Evolutionary conservation across 2,888 invertebrate species (phyloP).

Genomic region (Sinohyriopsis cumingii): DNA sequence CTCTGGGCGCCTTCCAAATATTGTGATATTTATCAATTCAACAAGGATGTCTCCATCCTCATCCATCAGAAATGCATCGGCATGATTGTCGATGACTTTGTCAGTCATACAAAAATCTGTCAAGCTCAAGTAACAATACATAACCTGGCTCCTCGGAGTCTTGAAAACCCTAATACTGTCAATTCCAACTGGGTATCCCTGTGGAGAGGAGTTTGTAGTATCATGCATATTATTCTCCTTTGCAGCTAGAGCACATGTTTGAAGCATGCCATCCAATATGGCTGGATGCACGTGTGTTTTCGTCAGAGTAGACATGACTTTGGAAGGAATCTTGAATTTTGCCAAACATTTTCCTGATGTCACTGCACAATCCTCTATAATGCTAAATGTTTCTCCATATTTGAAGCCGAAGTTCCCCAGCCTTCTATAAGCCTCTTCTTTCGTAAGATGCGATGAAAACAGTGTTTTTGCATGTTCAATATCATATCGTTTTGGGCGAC

Average conservation of each 20-base stretch:
- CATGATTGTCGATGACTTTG: neutral
- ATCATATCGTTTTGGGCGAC: no score
- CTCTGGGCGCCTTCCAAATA: neutral
- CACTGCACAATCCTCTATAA: no score
- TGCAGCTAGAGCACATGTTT: neutral
- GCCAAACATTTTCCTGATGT: no score
- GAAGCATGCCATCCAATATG: constrained; percentile 10
- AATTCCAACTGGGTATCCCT: constrained; percentile 1
- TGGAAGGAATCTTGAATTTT: no score
- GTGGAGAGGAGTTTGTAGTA: neutral
- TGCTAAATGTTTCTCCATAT: no score
- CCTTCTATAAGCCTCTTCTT: no score
- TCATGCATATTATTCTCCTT: neutral
- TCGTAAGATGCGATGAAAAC: no score
- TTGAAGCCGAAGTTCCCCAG: no score
- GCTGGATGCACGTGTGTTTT: constrained; percentile 7
- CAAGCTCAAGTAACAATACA: neutral
- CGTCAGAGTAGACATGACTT: neutral
- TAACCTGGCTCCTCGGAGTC: neutral
- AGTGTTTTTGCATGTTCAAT: no score
- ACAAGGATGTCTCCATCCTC: neutral
- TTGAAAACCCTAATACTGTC: neutral
- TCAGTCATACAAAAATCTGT: neutral
- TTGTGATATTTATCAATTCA: neutral
- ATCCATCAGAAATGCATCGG: neutral